These are phyloP conservation scores for Penelope pileata DNA, from an alignment of 2,113 vertebrate species.

Conservation along the genomic window DNA sequence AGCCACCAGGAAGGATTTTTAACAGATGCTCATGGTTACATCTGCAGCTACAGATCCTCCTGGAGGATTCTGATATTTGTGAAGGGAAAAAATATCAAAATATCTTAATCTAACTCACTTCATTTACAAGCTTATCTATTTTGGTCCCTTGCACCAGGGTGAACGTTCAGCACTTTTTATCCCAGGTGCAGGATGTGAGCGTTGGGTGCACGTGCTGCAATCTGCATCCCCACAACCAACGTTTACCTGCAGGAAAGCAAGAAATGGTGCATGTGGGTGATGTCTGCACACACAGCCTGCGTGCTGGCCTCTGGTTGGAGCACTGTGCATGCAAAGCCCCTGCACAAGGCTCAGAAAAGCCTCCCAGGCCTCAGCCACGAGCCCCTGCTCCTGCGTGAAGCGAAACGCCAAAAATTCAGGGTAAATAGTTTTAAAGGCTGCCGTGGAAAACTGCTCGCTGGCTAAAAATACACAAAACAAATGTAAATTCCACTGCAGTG, in stretches of 20 bases:
- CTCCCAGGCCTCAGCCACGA: not conserved
- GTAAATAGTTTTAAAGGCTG: slow-evolving; percentile 56
- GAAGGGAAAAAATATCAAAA: not conserved
- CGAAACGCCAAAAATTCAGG: not conserved
- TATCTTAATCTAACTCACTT: not conserved
- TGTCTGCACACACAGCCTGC: not conserved
- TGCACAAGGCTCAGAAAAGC: not conserved
- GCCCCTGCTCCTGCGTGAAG: rapidly evolving
- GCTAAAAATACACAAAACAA: slow-evolving; percentile 61
- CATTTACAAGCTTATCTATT: not conserved
- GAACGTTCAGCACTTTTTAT: not conserved
- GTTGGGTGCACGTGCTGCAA: not conserved
- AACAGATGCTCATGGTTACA: not conserved
- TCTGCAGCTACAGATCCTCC: not conserved
- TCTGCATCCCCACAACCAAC: not conserved
- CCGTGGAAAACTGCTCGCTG: slow-evolving; percentile 7
- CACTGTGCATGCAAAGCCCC: not conserved
- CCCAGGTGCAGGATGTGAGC: not conserved
- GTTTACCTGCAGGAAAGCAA: not conserved
- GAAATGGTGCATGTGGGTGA: rapidly evolving
- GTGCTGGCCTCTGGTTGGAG: not conserved
- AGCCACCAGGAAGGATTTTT: not conserved
- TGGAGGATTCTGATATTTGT: not conserved
- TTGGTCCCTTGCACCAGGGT: not conserved
- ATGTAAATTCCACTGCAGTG: slow-evolving; percentile 54